Evolutionary conservation across 2,797 vertebrate species (phyloP).

Genomic region (Mycteria americana): DNA sequence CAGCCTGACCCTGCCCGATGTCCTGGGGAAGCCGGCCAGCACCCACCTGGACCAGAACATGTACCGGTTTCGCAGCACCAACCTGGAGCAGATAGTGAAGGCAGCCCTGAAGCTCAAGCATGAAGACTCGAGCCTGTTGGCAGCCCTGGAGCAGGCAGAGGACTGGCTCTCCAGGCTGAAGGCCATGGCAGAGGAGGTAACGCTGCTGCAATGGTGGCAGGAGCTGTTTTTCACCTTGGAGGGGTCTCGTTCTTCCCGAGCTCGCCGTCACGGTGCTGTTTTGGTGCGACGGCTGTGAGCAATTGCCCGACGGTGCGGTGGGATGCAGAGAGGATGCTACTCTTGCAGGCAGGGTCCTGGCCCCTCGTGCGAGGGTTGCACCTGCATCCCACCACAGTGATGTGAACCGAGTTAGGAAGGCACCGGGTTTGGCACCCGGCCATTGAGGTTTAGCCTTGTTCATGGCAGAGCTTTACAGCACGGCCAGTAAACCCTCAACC

Average conservation of each 20-base stretch:
- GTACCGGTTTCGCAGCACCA: conserved; percentile 77
- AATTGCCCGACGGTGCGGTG: rapidly evolving
- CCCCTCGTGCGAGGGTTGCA: too few species aligned
- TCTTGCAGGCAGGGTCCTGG: too few species aligned
- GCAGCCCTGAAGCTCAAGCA: conserved; percentile 82
- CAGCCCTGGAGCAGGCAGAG: conserved; percentile 86
- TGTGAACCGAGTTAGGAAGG: neutral
- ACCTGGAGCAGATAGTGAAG: conserved; percentile 82
- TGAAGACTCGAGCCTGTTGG: conserved; percentile 65
- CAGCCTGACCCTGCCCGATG: conserved; percentile 80
- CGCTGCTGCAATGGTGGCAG: conserved; percentile 40
- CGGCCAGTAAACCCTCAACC: neutral
- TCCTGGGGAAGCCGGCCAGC: conserved; percentile 74
- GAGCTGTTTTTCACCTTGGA: neutral
- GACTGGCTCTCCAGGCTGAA: conserved; percentile 86
- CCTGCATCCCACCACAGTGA: rapidly evolving
- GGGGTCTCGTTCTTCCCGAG: neutral
- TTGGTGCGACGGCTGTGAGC: neutral
- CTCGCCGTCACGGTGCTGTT: rapidly evolving
- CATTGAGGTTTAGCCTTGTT: neutral
- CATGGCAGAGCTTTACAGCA: neutral
- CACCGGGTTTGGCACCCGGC: rapidly evolving
- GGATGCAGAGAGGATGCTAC: neutral
- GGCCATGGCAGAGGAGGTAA: conserved; percentile 86
- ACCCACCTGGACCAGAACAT: conserved; percentile 88